Base-by-base conservation (phyloP, 2,888 invertebrate species). In the Epinotia brunnichana region DNA sequence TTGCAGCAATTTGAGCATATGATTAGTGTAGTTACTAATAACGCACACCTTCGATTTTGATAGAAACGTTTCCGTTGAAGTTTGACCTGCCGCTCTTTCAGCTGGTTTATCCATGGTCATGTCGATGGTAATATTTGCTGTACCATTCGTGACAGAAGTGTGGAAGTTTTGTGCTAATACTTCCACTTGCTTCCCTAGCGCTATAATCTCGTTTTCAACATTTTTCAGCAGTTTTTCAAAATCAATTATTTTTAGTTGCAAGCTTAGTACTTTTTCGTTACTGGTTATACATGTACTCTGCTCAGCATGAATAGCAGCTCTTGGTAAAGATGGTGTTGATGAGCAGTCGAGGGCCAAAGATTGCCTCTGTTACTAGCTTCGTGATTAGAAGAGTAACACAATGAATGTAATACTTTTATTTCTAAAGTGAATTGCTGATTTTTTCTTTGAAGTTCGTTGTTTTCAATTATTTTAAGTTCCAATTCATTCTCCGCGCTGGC, bases 401-500 rank as follows among this genome's bases (percentile, higher is more conserved):
- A 39, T 1, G 62, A 62, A 0, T 41, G n/a, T 0, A 62, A 13
- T 10, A 62, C 62, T 48, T 48, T 48, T 48, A 15, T 62, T n/a
- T 62, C 62, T 24, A 62, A 21, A 13, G 13, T 62, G 24, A 62
- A 10, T 44, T 62, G 48, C 48, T 62, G 62, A 44, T 19, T 62
- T n/a, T 24, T 44, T 21, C 62, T 62, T 48, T 62, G 48, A 7
- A 62, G 62, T 15, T 62, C 62, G 19, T 62, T 62, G 9, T 62
- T 62, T 11, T 62, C 62, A 7, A 62, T 48, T 48, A 48, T 62
- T 48, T 48, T 62, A 7, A 15, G 44, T 48, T 62, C 62, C 24
- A 48, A 24, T 24, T 62, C 44, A 21, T 62, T 48, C 44, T 62
- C 48, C 13, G 44, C 9, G 24, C 44, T 62, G n/a, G 17, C 35